A percentile compares a stretch with the other conserved stretches of the same genome.
phyloP scores from a whole-genome alignment of 2,888 invertebrate genomes.

The Oeneis ivallda region DNA sequence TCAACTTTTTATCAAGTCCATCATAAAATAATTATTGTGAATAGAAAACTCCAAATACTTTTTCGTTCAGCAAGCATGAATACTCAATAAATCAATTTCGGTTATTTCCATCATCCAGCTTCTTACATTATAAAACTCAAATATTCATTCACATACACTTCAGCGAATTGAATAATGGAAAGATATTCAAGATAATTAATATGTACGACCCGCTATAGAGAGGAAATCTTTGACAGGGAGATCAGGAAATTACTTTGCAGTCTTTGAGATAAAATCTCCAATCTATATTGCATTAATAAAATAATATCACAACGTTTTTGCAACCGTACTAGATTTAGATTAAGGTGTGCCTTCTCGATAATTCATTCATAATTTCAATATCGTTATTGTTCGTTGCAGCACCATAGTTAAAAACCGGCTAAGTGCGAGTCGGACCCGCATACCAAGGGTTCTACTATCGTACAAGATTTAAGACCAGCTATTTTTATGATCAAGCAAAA shows the following conservation, averaged over 20 bases:
- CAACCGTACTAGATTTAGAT: slow-evolving; percentile 1
- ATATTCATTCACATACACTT: background rate
- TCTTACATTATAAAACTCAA: background rate
- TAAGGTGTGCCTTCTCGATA: background rate
- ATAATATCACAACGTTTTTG: slow-evolving; percentile 5
- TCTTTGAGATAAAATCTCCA: slow-evolving; percentile 27
- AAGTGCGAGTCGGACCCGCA: too few relatives aligned
- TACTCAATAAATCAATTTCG: slow-evolving; percentile 1
- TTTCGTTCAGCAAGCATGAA: background rate
- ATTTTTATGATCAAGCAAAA: too few relatives aligned
- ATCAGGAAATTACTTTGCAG: slow-evolving; percentile 32
- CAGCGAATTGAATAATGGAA: slow-evolving; percentile 25
- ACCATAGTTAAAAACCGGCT: too few relatives aligned
- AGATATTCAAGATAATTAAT: slow-evolving; percentile 24
- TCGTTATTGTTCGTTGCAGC: too few relatives aligned
- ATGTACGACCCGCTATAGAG: slow-evolving; percentile 25
- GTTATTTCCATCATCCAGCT: background rate
- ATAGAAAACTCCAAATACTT: background rate
- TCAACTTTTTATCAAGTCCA: background rate
- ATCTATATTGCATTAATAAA: slow-evolving; percentile 23
- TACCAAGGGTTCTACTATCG: too few relatives aligned
- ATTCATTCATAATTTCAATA: too few relatives aligned
- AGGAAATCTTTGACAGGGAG: slow-evolving; percentile 26
- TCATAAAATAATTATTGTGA: background rate
- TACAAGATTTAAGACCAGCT: too few relatives aligned